Conservation (phyloP, 1,140 invertebrate genomes). For the Tenebrio molitor region DNA sequence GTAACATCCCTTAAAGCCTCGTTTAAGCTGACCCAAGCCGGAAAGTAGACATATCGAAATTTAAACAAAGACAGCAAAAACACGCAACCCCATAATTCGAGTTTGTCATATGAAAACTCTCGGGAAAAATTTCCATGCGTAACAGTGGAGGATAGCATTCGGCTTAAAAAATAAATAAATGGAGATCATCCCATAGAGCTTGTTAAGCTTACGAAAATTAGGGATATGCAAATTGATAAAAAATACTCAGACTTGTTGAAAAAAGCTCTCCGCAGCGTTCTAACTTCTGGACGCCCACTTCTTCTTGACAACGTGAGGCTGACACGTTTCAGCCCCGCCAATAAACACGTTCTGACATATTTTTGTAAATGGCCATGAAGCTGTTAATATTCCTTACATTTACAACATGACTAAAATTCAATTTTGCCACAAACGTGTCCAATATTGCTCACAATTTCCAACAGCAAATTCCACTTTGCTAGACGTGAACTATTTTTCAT, state of each 20-base stretch:
- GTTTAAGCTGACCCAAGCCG: background rate
- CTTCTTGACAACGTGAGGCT: too few species aligned
- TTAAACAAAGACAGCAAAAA: background rate
- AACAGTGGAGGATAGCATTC: background rate
- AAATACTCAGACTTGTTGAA: too few species aligned
- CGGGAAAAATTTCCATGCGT: background rate
- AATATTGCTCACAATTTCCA: slow-evolving; percentile 18
- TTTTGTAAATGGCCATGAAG: slow-evolving; percentile 10
- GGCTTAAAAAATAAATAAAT: slow-evolving; percentile 9
- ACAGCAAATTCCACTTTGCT: slow-evolving; percentile 15
- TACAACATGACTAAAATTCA: slow-evolving; percentile 20
- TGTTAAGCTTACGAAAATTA: slow-evolving; percentile 4
- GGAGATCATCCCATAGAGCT: slow-evolving; percentile 4
- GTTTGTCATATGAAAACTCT: slow-evolving; percentile 2
- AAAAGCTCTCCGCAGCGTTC: too few species aligned
- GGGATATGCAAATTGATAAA: slow-evolving; percentile 7
- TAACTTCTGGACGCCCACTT: too few species aligned
- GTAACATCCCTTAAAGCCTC: slow-evolving; percentile 6
- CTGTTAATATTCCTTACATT: slow-evolving; percentile 30
- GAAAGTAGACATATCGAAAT: background rate
- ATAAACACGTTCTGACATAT: slow-evolving; percentile 1
- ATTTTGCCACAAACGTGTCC: slow-evolving; percentile 28
- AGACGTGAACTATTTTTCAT: slow-evolving; percentile 28
- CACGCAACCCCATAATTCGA: background rate
- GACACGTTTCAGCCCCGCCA: too few species aligned